phyloP scores from a whole-genome alignment of 1,140 invertebrate species.

The Leguminivora glycinivorella region DNA sequence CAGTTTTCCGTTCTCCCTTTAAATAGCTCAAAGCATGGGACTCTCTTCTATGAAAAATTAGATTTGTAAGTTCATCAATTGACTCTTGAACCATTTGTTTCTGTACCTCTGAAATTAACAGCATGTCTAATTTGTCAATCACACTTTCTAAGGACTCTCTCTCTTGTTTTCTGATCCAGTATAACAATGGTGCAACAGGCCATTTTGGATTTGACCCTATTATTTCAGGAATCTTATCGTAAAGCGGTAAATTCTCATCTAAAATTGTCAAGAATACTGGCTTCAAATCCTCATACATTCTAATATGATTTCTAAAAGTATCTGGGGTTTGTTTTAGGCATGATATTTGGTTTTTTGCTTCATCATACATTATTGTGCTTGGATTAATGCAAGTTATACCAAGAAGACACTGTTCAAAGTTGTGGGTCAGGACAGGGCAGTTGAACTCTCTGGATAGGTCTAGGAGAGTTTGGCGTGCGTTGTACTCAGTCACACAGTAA shows the following conservation, averaged over 20 bases:
- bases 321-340: conserved; percentile 32
- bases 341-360: conserved; percentile 17
- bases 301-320: not conserved
- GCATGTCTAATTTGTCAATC: not conserved
- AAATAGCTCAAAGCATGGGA: conserved; percentile 30
- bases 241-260: conserved; percentile 15
- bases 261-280: conserved; percentile 24
- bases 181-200: not conserved
- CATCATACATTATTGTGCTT: conserved; percentile 30
- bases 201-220: not conserved
- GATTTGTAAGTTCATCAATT: not conserved
- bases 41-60: conserved; percentile 6
- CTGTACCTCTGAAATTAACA: not conserved
- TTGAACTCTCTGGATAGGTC: conserved; percentile 35
- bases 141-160: not conserved
- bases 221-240: conserved; percentile 15
- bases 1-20: conserved; percentile 9
- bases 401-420: conserved; percentile 39
- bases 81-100: not conserved
- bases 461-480: conserved; percentile 35
- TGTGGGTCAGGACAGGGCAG: conserved; percentile 40
- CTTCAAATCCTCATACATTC: not conserved
- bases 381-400: conserved; percentile 38
- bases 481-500: conserved; percentile 39
- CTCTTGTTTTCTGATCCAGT: conserved; percentile 6